Conservation (phyloP, 2,888 invertebrate species). For the Cephus rjabovi region DNA sequence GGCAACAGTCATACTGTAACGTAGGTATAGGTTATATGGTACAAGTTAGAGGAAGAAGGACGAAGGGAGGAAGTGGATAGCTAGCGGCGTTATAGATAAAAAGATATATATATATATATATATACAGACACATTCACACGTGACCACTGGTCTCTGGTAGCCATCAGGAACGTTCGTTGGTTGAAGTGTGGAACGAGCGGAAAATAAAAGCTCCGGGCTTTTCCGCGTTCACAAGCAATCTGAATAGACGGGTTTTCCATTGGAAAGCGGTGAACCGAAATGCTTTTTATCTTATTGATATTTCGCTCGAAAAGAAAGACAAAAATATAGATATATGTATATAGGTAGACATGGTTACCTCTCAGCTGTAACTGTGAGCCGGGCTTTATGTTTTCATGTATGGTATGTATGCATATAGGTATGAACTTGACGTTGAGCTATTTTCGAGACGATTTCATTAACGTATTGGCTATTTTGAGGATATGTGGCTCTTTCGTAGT, state of each 20-base stretch:
- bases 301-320: background rate
- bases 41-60: background rate
- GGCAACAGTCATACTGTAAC: background rate
- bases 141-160: background rate
- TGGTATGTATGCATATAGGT: background rate
- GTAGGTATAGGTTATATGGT: background rate
- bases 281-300: background rate
- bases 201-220: background rate
- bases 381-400: background rate
- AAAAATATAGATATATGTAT: background rate
- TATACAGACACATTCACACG: background rate
- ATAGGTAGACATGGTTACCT: background rate
- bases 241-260: background rate
- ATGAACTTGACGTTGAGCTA: background rate
- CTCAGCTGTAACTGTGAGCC: background rate
- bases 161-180: background rate
- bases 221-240: background rate
- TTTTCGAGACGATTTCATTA: no score
- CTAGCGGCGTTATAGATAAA: background rate
- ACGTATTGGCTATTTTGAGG: no score
- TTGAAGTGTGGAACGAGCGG: background rate
- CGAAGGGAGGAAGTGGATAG: background rate
- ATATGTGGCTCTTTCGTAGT: no score
- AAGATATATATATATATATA: background rate
- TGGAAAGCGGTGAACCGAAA: conserved; percentile 3